phyloP scores from a whole-genome alignment of 2,113 vertebrate species.

The Prinia subflava region DNA sequence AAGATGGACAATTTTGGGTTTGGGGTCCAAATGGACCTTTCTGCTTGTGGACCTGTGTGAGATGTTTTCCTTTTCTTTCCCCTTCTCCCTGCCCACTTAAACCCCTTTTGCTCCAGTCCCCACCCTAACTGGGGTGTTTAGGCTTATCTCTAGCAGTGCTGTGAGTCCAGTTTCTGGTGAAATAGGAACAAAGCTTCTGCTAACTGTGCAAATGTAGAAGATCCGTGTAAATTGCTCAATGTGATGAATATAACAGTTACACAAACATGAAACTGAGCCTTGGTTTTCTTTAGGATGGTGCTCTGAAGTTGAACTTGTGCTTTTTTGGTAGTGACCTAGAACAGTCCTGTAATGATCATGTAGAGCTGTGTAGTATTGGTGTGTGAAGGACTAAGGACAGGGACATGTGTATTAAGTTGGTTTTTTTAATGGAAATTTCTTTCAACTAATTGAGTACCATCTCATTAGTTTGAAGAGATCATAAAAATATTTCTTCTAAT shows the following conservation, averaged over 20 bases:
- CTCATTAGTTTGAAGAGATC: neutral
- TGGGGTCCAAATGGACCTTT: neutral
- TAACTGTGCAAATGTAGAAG: neutral
- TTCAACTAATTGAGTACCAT: neutral
- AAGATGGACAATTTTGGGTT: neutral
- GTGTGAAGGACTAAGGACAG: neutral
- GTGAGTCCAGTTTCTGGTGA: neutral
- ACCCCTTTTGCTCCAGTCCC: neutral
- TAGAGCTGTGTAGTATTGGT: neutral
- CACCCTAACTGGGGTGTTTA: neutral
- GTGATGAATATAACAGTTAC: neutral
- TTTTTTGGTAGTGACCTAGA: neutral
- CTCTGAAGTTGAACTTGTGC: neutral
- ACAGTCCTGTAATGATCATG: neutral
- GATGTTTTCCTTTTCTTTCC: neutral
- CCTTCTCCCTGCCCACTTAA: neutral
- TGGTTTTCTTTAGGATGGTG: neutral
- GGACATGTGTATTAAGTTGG: neutral
- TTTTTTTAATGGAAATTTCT: neutral
- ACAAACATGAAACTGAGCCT: neutral
- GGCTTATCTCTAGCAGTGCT: neutral
- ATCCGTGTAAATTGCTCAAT: neutral
- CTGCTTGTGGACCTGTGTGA: neutral
- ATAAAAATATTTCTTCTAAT: neutral
- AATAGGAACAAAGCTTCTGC: neutral